These are phyloP conservation scores for Albula glossodonta DNA, from an alignment of 2,113 vertebrate genomes.

Conservation along the genomic window DNA sequence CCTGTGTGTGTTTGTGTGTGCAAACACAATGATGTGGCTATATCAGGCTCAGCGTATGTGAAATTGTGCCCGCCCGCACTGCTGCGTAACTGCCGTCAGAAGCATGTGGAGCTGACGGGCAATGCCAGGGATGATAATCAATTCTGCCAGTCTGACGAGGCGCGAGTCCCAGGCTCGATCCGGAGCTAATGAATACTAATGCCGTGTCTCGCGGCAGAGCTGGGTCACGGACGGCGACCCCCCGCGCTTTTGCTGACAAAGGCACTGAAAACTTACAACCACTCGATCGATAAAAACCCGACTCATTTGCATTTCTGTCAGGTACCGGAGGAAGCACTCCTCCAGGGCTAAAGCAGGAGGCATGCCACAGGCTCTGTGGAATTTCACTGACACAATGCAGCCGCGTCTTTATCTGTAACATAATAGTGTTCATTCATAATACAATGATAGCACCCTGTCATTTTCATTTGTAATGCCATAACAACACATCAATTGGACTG, in stretches of 20 bases:
- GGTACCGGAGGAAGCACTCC: not conserved
- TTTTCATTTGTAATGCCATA: not conserved
- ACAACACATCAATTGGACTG: not conserved
- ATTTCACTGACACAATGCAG: not conserved
- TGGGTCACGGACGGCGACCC: not conserved
- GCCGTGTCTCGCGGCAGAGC: not conserved
- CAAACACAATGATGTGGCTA: not conserved
- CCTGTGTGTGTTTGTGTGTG: not conserved
- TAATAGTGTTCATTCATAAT: too few relatives aligned
- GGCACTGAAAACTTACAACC: not conserved
- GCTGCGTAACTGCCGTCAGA: not conserved
- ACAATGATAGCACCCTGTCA: not conserved
- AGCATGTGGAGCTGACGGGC: not conserved
- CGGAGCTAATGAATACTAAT: not conserved
- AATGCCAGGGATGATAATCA: not conserved
- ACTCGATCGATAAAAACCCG: not conserved
- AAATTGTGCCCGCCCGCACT: too few relatives aligned
- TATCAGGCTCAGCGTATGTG: not conserved
- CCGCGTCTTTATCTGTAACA: not conserved
- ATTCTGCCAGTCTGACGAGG: not conserved
- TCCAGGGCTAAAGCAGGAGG: not conserved
- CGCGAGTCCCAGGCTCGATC: not conserved
- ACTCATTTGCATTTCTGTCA: too few relatives aligned
- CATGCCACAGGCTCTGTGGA: not conserved
- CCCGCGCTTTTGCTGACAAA: not conserved